Evolutionary conservation across 2,797 vertebrate species (phyloP), one percentile per base, ranked within the genome.

Genomic region (Lates japonicus): DNA sequence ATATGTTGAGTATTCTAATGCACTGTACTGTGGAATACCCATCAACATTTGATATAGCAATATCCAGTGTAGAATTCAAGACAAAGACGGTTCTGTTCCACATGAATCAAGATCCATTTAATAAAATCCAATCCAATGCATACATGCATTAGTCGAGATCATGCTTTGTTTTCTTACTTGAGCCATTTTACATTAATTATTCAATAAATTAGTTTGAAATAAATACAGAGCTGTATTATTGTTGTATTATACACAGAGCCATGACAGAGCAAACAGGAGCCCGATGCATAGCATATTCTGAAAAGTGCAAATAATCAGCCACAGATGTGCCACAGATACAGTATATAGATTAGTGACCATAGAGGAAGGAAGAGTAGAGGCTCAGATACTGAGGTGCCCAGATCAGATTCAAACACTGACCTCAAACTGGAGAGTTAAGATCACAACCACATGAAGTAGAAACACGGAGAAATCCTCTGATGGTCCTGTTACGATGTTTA

Each of bases 41-140:
- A 57, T 70, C 55, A 59, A 19, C 33, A 42, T 86, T 76, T 82
- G 71, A 74, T 35, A 52, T 10, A 48, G 74, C 70, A 39, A 63
- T 39, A 61, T 49, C 71, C 74, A 11, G 48, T 68, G 59, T 72
- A 66, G 57, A 73, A 90, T 84, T 68, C 48, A 88, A 84, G 48
- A 84, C 68, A 74, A 35, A 52, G 25, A 80, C 70, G 65, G n/a
- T n/a, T 69, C 5, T 63, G 37, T 82, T 91, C 86, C 72, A 90
- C 85, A 87, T 91, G 70, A 94, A 89, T 88, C 85, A 90, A 90
- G 88, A 89, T 92, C 85, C 74, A 79, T 96, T 95, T 95, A 96
- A 95, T 96, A 94, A 95, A 95, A 93, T 92, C 86, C 85, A 90
- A 77, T 90, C 88, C 88, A 92, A 88, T 93, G 90, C 91, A 89